A percentile compares a stretch with the other conserved stretches of the same genome.
Evolutionary conservation across 1,140 invertebrate genomes (phyloP).

Genomic region (Pseudachorutes palmiensis): DNA sequence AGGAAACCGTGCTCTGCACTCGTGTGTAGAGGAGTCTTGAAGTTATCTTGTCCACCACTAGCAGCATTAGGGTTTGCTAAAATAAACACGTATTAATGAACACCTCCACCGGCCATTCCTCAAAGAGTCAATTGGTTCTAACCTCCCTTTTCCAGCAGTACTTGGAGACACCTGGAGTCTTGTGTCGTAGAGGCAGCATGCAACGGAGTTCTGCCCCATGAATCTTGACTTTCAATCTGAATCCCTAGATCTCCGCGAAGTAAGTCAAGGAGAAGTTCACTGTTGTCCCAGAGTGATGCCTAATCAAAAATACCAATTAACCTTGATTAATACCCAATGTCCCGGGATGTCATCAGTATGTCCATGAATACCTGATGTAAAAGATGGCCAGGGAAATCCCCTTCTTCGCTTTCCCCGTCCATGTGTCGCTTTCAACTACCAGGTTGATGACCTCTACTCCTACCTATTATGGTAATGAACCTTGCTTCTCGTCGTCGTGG

Average conservation of each 20-base stretch:
- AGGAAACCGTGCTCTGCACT: slow-evolving; percentile 69
- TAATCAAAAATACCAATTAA: slow-evolving; percentile 41
- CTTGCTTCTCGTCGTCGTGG: no score
- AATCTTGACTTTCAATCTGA: slow-evolving; percentile 66
- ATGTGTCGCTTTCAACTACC: no score
- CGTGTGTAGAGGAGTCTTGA: slow-evolving; percentile 68
- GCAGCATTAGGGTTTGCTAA: slow-evolving; percentile 60
- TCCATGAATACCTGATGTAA: slow-evolving; percentile 57
- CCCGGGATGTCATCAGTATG: background rate
- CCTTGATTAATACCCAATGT: background rate
- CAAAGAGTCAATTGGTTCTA: background rate
- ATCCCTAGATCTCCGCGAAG: slow-evolving; percentile 60
- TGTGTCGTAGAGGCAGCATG: slow-evolving; percentile 76
- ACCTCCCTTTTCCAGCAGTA: slow-evolving; percentile 63
- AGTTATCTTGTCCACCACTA: slow-evolving; percentile 54
- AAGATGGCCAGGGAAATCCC: slow-evolving; percentile 68
- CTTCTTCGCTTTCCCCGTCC: no score
- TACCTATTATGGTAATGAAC: no score
- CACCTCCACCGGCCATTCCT: background rate
- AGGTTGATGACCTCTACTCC: no score
- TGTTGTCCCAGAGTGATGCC: slow-evolving; percentile 85
- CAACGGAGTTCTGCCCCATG: slow-evolving; percentile 67
- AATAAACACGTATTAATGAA: background rate
- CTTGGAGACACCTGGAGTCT: slow-evolving; percentile 65
- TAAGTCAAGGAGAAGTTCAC: slow-evolving; percentile 73